Conservation (phyloP, 2,797 vertebrate genomes). For the Ciconia nigra region DNA sequence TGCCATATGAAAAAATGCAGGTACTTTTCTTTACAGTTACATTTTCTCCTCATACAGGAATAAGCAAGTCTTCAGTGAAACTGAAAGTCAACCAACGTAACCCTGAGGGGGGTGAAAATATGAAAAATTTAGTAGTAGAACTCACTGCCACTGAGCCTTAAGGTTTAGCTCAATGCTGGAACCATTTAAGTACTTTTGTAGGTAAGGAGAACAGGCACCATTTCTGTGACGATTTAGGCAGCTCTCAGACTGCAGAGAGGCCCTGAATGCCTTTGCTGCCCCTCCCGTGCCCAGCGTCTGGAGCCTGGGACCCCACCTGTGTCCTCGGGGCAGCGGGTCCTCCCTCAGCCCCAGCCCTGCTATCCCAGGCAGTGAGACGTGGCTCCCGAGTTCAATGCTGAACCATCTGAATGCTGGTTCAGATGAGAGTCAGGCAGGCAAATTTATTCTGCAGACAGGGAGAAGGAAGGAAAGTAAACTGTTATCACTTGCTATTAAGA, state of each 20-base stretch:
- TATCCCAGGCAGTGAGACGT: background rate
- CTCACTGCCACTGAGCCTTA: background rate
- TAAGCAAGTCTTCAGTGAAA: background rate
- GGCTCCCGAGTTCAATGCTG: fast-evolving
- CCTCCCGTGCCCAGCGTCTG: fast-evolving
- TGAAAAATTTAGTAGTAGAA: background rate
- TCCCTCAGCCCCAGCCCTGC: fast-evolving
- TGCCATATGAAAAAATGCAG: background rate
- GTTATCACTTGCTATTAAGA: background rate
- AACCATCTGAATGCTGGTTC: too few relatives aligned
- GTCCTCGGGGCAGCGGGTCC: fast-evolving
- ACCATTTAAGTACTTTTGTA: fast-evolving
- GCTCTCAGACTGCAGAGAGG: background rate
- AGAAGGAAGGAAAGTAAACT: background rate
- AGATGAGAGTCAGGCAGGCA: background rate
- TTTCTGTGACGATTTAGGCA: background rate
- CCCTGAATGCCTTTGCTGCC: fast-evolving
- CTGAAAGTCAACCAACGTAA: background rate
- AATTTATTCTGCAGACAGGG: background rate
- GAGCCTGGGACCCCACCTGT: background rate
- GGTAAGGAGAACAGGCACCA: background rate
- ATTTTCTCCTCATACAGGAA: background rate
- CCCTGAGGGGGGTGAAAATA: too few relatives aligned
- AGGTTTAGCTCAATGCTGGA: background rate
- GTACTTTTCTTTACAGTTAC: background rate